Conservation (phyloP, 2,888 invertebrate genomes). For the Aphodius sticticus region DNA sequence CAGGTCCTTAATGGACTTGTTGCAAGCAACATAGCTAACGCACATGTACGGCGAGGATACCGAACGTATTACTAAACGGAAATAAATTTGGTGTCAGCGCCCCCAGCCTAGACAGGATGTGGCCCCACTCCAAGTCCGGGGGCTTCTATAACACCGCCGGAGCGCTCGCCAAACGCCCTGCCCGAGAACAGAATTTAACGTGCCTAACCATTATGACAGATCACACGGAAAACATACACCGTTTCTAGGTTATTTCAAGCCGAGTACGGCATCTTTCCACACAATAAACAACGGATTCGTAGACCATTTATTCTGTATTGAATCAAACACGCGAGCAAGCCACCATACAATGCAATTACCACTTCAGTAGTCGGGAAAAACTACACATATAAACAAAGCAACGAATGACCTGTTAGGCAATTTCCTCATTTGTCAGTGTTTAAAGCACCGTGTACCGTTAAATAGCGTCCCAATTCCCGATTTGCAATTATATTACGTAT, state of each 20-base stretch:
- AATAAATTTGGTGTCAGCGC: slow-evolving; percentile 51
- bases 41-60: slow-evolving; percentile 30
- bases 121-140: slow-evolving; percentile 57
- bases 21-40: slow-evolving; percentile 11
- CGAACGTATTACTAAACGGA: slow-evolving; percentile 40
- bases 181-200: slow-evolving; percentile 42
- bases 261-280: slow-evolving; percentile 14
- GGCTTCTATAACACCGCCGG: slow-evolving; percentile 52
- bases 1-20: background rate
- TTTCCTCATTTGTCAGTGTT: slow-evolving; percentile 54
- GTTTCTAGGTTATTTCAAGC: slow-evolving; percentile 38
- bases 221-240: slow-evolving; percentile 33
- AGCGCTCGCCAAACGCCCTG: slow-evolving; percentile 48
- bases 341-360: slow-evolving; percentile 30
- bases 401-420: slow-evolving; percentile 60
- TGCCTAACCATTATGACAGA: slow-evolving; percentile 48
- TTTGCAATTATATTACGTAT: slow-evolving; percentile 44
- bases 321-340: slow-evolving; percentile 12
- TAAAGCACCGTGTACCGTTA: slow-evolving; percentile 48
- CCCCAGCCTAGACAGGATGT: slow-evolving; percentile 50
- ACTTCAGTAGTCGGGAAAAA: slow-evolving; percentile 40
- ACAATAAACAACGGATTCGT: slow-evolving; percentile 6
- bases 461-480: slow-evolving; percentile 41
- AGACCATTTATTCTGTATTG: background rate
- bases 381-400: slow-evolving; percentile 57